Conservation (phyloP, 2,888 invertebrate species). For the Lithophane semibrunnea region DNA sequence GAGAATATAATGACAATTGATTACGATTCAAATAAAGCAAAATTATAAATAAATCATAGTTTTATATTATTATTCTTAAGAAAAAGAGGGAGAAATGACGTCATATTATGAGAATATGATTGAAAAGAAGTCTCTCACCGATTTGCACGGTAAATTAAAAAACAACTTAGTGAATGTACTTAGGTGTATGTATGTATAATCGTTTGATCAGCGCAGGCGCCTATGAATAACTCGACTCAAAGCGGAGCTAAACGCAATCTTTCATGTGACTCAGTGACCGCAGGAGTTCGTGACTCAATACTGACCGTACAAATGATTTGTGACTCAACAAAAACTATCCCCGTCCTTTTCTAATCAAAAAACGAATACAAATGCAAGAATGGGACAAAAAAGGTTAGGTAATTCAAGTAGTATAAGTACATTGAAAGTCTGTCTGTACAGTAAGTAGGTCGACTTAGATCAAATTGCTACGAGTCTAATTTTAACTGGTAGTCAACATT, state of each 20-base stretch:
- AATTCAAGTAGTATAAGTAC: slow-evolving; percentile 50
- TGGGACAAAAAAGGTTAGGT: slow-evolving; percentile 61
- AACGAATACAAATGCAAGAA: slow-evolving; percentile 52
- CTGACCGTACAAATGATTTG: slow-evolving; percentile 66
- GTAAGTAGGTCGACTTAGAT: slow-evolving; percentile 68
- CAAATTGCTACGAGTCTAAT: slow-evolving; percentile 73
- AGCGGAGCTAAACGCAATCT: slow-evolving; percentile 72
- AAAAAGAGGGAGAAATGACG: slow-evolving; percentile 2
- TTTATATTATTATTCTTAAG: not conserved
- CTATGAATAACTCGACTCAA: slow-evolving; percentile 73
- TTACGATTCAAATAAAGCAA: not conserved
- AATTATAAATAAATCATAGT: not conserved
- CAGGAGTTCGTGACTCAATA: slow-evolving; percentile 79
- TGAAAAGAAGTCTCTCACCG: not conserved
- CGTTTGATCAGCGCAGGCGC: slow-evolving; percentile 69
- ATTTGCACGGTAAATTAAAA: slow-evolving; percentile 21
- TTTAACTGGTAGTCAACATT: slow-evolving; percentile 64
- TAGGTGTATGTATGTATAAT: slow-evolving; percentile 22
- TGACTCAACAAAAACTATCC: slow-evolving; percentile 73
- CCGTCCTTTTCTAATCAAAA: slow-evolving; percentile 67
- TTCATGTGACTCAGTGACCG: slow-evolving; percentile 83
- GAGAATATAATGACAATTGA: slow-evolving; percentile 20
- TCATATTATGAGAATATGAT: slow-evolving; percentile 13
- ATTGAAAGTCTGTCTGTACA: slow-evolving; percentile 56
- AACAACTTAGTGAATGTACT: slow-evolving; percentile 35